Base-by-base conservation (phyloP, 2,113 vertebrate genomes). In the Girardinichthys multiradiatus region DNA sequence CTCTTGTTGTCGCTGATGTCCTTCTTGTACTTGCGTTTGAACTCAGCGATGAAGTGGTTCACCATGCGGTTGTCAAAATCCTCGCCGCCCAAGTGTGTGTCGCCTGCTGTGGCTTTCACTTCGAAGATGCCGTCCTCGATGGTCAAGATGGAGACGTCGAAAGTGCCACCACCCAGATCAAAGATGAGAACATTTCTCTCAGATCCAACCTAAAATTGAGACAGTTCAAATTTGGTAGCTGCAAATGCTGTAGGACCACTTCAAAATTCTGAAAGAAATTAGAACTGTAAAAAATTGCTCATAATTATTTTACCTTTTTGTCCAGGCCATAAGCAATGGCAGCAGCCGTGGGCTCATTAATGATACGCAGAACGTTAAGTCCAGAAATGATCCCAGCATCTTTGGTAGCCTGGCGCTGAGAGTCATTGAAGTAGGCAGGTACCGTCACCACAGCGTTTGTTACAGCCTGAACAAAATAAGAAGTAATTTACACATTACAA, bases 121-220 rank as follows among this genome's bases (percentile, higher is more conserved):
- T 94, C 93, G 67, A 94, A 94, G 85, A 94, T 93, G 14, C 93
- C 86, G 0, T 94, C 93, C 39, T 94, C 90, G n/a, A 88, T 93
- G 0, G 91, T 92, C 79, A 94, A 73, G 70, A 94, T 92, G 67
- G 93, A 94, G 39, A 94, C 93, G 1, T 98, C 96, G 0, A 98
- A 97, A 48, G 97, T 98, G 81, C 96, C 96, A 7, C 97, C 96
- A 0, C 97, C 97, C 2, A 98, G 89, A 2, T 98, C 97, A 7
- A 98, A 98, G 69, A 97, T 98, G 17, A 98, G 91, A 2, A 98
- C 97, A 0, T 98, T 97, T 58, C 95, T 94, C 35, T 98, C 96
- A 19, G 70, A 11, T 8, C 93, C 93, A 17, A 93, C 91, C 93
- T 94, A 64, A 24, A 61, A 75, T 12, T 29, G 13, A 11, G 9